Evolutionary conservation across 2,888 invertebrate genomes (phyloP), one percentile per base, ranked within the genome.

Genomic region (Troides helena): DNA sequence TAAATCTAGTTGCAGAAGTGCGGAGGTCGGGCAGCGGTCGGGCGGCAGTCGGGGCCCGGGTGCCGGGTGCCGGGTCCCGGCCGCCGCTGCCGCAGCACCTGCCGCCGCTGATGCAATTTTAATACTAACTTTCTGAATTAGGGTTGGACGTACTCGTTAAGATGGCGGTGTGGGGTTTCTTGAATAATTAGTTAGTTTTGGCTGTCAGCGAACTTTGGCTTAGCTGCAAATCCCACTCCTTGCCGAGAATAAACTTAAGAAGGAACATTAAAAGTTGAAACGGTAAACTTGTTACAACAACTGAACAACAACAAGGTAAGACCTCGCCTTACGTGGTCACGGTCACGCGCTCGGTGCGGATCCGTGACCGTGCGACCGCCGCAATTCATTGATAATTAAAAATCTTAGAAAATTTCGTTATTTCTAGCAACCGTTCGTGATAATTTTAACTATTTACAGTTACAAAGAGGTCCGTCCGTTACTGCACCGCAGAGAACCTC

Each of bases 1-100:
- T 71, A 72, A 73, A 73, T 73, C 70, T 67, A 72, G 73, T 73
- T 73, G 59, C 43, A 30, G 65, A 72, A 73, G 69, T 69, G 39
- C 36, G 65, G 43, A 58, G 68, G 30, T 30, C 30, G 30, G 59
- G 59, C 46, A 12, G 53, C 64, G 69, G 65, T 61, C 64, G 65
- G 46, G 12, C 46, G 46, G 2, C 2, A 21, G 21, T 8, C 46
- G 60, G 56, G 17, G 53, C 36, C 8, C 21, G n/a, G 56, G n/a
- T 0, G 1, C 12, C 56, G n/a, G 56, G 17, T n/a, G n/a, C 61
- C 5, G 4, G 30, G 25, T 25, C 61, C 53, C 53, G 25, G 21
- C 65, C 65, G 69, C 73, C 71, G 72, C 73, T 72, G 73, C 65
- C 69, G 21, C 21, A 30, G 30, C 30, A 30, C 30, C 30, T 30